phyloP scores from a whole-genome alignment of 1,140 invertebrate species.

The Steinernema khuongi region DNA sequence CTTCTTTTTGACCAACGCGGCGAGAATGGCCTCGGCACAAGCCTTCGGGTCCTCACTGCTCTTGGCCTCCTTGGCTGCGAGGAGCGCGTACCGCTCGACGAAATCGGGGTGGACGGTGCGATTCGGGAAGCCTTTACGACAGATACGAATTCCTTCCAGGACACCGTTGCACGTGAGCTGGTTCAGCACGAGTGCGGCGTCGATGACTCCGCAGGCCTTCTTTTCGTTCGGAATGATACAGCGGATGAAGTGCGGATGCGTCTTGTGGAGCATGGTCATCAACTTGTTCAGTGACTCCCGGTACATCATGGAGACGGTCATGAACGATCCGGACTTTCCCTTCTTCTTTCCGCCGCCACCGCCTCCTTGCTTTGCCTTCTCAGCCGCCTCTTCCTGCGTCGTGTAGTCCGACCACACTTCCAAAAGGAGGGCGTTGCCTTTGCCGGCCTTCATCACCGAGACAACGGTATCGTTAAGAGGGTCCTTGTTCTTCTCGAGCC shows the following conservation, averaged over 20 bases:
- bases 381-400: constrained; percentile 65
- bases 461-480: constrained; percentile 85
- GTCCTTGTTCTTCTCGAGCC: constrained; percentile 99
- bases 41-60: constrained; percentile 43
- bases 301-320: constrained; percentile 58
- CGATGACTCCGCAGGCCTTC: constrained; percentile 73
- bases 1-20: constrained; percentile 70
- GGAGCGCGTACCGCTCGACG: constrained; percentile 85
- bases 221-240: constrained; percentile 99
- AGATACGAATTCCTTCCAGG: constrained; percentile 99
- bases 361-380: constrained; percentile 15
- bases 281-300: constrained; percentile 57
- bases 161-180: constrained; percentile 99
- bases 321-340: constrained; percentile 56
- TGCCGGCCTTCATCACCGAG: constrained; percentile 74
- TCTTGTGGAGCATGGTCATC: constrained; percentile 62
- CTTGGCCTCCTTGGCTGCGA: constrained; percentile 55
- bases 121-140: constrained; percentile 99
- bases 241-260: constrained; percentile 97
- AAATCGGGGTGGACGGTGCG: constrained; percentile 98
- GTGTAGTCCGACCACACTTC: constrained; percentile 52
- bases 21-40: constrained; percentile 43
- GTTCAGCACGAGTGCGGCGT: constrained; percentile 51
- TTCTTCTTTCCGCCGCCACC: constrained; percentile 47
- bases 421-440: constrained; percentile 48